These are phyloP conservation scores for Nomada fabriciana DNA, from an alignment of 2,888 invertebrate species.

Conservation along the genomic window DNA sequence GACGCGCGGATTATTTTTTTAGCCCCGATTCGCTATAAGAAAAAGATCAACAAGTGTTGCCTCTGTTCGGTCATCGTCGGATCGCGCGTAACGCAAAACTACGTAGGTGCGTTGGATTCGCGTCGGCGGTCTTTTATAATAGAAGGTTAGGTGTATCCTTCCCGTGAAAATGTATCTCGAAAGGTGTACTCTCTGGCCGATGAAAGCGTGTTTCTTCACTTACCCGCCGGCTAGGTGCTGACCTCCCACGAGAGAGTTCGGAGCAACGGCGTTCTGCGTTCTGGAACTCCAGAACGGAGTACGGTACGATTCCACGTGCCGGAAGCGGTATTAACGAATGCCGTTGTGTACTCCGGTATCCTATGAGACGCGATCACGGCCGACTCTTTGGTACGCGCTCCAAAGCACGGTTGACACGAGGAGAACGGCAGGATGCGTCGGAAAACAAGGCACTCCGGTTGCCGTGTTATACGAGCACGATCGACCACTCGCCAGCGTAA, in stretches of 20 bases:
- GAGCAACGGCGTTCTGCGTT: constrained; percentile 38
- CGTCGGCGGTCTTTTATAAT: background rate
- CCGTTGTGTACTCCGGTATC: constrained; percentile 9
- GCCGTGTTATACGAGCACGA: constrained; percentile 23
- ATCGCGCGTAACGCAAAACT: background rate
- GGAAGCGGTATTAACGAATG: constrained; percentile 64
- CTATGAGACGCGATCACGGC: constrained; percentile 28
- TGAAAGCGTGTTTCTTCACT: constrained; percentile 42
- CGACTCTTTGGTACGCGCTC: background rate
- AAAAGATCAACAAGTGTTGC: constrained; percentile 57
- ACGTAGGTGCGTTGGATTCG: background rate
- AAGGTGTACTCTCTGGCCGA: constrained; percentile 22
- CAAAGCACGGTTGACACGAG: background rate
- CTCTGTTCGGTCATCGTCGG: background rate
- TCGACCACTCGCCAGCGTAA: constrained; percentile 55
- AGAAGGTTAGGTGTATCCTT: constrained; percentile 3
- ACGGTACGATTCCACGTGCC: constrained; percentile 62
- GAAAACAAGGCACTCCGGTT: constrained; percentile 16
- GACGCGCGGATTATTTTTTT: background rate
- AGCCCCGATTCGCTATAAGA: background rate
- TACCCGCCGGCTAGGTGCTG: constrained; percentile 70
- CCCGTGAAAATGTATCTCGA: background rate
- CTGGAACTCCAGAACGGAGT: constrained; percentile 49
- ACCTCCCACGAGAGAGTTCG: constrained; percentile 69
- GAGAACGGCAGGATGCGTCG: constrained; percentile 14